These are phyloP conservation scores for Ashinkailepas kermadecensis DNA, from an alignment of 2,888 invertebrate genomes.

Conservation along the genomic window DNA sequence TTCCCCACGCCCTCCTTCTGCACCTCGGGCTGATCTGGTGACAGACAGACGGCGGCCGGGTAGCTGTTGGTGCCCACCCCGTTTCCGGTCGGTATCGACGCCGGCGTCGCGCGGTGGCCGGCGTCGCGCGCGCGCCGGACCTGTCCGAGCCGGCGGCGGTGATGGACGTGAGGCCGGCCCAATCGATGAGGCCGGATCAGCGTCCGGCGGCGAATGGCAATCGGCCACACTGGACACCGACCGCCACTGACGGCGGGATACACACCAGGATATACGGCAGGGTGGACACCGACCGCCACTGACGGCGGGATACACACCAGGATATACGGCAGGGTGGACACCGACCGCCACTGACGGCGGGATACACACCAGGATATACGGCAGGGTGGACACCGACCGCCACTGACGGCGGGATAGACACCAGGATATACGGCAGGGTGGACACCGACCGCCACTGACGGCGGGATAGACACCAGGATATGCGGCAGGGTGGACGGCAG, in stretches of 20 bases:
- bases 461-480: neutral
- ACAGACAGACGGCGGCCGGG: neutral
- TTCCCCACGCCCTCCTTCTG: too few species aligned
- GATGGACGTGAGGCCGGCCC: slow-evolving; percentile 30
- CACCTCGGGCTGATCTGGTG: too few species aligned
- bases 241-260: neutral
- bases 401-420: too few species aligned
- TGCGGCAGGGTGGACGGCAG: too few species aligned
- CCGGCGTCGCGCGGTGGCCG: slow-evolving; percentile 8
- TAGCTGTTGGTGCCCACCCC: neutral
- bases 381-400: too few species aligned
- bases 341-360: too few species aligned
- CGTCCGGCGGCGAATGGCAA: neutral
- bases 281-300: too few species aligned
- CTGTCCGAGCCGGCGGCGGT: slow-evolving; percentile 30
- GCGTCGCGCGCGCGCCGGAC: slow-evolving; percentile 16
- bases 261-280: too few species aligned
- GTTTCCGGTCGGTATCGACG: slow-evolving; percentile 24
- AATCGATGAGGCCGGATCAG: neutral
- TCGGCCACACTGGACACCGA: neutral
- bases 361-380: too few species aligned
- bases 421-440: neutral
- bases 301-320: too few species aligned
- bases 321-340: too few species aligned
- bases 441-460: neutral